Evolutionary conservation across 2,888 invertebrate genomes (phyloP), one percentile per base, ranked within the genome.

Genomic region (Sylvicola cinctus): DNA sequence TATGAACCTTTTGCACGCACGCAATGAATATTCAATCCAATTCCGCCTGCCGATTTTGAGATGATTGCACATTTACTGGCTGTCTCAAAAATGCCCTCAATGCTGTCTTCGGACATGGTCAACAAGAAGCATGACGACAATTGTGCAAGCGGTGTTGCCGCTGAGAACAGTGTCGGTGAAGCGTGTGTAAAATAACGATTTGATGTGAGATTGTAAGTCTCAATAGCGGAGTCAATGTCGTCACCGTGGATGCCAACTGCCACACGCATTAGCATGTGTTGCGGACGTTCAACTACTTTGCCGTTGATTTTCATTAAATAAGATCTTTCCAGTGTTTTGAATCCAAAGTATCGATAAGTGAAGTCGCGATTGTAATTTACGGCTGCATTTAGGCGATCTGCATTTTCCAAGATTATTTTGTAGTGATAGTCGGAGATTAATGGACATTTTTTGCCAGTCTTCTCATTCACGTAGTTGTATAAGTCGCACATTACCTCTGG

Each of bases 181-280:
- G 91, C 91, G 59, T 93, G 93, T 1, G 88, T 93, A 52, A 93
- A 95, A 65, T 79, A 91, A 48, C 76, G 69, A 51, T 88, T 84
- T 0, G 91, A 91, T 47, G 93, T 58, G 39, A 80, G 65, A 52
- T 93, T 84, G 58, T 95, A 95, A 0, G 93, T 90, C 60, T 85
- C 79, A 44, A 93, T 83, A 14, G 76, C 90, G 16, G 72, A 65
- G 38, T 84, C 81, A 39, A 93, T 77, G 49, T 93, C 79, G 42
- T 81, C 74, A 4, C 76, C 77, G 51, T 95, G 93, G 45, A 93
- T 85, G n/a, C 90, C 91, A 38, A 95, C 76, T 8, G 91, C 61
- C 2, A 90, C 90, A 46, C 93, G 61, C 93, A 93, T 93, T 35
- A 93, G 60, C 88, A 93, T 84, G 48, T 93, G 90, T 50, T 93